phyloP scores from a whole-genome alignment of 2,113 vertebrate genomes.

The Nycticebus coucang region DNA sequence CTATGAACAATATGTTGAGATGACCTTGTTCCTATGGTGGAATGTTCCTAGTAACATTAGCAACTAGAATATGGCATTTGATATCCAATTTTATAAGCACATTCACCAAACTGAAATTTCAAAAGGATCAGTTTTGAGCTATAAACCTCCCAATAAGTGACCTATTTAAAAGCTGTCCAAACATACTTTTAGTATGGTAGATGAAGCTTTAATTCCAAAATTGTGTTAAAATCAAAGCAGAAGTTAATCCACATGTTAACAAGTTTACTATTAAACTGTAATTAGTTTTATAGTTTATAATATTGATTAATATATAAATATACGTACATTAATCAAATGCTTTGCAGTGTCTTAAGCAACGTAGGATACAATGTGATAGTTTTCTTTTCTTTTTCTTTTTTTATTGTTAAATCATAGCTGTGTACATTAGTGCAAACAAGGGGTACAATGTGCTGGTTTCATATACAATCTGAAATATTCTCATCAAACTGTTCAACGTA shows the following conservation, averaged over 20 bases:
- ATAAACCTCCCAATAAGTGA: neutral
- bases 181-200: neutral
- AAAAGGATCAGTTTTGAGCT: neutral
- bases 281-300: neutral
- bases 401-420: too few species aligned
- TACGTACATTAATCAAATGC: neutral
- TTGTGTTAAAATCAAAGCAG: neutral
- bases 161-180: neutral
- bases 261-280: neutral
- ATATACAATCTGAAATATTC: too few species aligned
- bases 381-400: neutral
- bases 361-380: neutral
- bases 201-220: constrained; percentile 26
- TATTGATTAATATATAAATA: neutral
- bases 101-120: constrained; percentile 15
- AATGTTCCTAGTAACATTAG: neutral
- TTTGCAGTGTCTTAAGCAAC: neutral
- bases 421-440: too few species aligned
- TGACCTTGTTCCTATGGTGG: neutral
- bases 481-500: too few species aligned
- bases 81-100: neutral
- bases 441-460: too few species aligned
- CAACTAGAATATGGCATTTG: neutral
- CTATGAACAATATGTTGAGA: neutral
- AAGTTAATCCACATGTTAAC: neutral